phyloP scores from a whole-genome alignment of 2,888 invertebrate species.

The Latrodectus hesperus region DNA sequence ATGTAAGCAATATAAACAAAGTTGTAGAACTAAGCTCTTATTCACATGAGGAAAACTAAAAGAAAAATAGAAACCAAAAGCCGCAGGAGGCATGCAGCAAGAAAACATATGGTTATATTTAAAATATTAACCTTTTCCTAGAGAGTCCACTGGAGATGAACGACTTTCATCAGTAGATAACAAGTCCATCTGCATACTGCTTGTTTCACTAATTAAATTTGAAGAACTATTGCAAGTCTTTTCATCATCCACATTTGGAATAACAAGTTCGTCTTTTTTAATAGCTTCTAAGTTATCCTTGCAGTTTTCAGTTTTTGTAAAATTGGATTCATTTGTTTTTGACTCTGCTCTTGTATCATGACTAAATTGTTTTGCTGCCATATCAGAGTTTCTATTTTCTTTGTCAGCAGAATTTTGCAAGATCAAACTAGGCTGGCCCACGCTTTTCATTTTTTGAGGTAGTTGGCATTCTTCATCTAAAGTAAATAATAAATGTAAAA shows the following conservation, averaged over 20 bases:
- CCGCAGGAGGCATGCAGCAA: not conserved
- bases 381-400: not conserved
- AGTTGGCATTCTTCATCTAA: not conserved
- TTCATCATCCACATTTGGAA: conserved; percentile 1
- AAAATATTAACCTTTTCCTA: conserved; percentile 62
- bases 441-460: not conserved
- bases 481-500: no score
- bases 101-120: not conserved
- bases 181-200: conserved; percentile 13
- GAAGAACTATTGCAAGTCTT: conserved; percentile 24
- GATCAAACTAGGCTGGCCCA: not conserved
- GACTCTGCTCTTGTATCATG: not conserved
- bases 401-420: not conserved
- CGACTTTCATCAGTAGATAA: conserved; percentile 38
- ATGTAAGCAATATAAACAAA: no score
- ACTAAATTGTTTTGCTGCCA: not conserved
- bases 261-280: not conserved
- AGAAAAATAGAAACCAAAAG: conserved; percentile 20
- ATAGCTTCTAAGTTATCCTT: not conserved
- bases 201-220: conserved; percentile 22
- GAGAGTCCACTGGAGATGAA: conserved; percentile 55
- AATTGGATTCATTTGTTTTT: not conserved
- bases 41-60: not conserved
- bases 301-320: not conserved
- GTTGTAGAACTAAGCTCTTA: no score